These are phyloP conservation scores for Leptinotarsa undecemlineata DNA, from an alignment of 1,140 invertebrate species.

Conservation along the genomic window DNA sequence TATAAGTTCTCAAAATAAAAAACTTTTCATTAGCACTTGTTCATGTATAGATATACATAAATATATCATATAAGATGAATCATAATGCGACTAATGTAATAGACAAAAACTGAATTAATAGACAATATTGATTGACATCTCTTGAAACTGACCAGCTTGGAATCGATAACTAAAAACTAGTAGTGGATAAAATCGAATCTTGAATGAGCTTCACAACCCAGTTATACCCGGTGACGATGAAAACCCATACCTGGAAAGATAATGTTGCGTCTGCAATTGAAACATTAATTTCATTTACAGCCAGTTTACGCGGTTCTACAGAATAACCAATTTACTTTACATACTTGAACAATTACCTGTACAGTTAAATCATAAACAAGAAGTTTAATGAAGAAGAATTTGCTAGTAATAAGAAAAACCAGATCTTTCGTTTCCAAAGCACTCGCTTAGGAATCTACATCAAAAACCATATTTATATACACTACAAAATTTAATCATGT, in stretches of 20 bases:
- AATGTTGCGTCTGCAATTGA: not conserved
- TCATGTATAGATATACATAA: too few species aligned
- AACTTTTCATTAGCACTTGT: too few species aligned
- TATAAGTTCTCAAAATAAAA: too few species aligned
- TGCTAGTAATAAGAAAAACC: not conserved
- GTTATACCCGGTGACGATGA: not conserved
- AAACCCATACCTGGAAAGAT: not conserved
- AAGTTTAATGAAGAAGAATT: not conserved
- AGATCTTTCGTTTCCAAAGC: not conserved
- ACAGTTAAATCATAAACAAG: not conserved
- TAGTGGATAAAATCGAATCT: too few species aligned
- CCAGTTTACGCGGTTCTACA: not conserved
- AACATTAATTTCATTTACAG: not conserved
- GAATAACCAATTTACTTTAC: not conserved
- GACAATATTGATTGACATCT: too few species aligned
- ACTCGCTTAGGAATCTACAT: not conserved
- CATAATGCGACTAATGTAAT: too few species aligned
- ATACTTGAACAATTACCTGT: not conserved
- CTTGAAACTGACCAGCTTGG: too few species aligned
- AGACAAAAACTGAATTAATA: too few species aligned
- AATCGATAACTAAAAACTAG: too few species aligned
- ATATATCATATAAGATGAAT: too few species aligned
- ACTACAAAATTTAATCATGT: too few species aligned
- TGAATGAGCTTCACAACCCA: not conserved
- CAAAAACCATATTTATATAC: too few species aligned